Evolutionary conservation across 2,113 vertebrate species (phyloP).

Genomic region (Chaetura pelagica): DNA sequence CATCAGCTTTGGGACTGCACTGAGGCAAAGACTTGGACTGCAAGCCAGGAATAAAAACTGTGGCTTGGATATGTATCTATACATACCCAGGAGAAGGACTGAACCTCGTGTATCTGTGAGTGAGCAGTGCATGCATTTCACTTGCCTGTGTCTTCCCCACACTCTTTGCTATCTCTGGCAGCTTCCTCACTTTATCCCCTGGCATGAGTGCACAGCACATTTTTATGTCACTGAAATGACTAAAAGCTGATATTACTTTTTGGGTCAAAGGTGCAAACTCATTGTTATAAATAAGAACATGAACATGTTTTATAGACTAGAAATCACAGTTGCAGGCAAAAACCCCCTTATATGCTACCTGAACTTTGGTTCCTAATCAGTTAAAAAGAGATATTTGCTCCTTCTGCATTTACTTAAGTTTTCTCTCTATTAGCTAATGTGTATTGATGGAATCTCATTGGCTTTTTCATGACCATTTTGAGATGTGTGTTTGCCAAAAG

Average conservation of each 20-base stretch:
- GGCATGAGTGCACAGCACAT: neutral
- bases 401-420: conserved; percentile 45
- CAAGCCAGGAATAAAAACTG: neutral
- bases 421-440: conserved; percentile 59
- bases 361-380: conserved; percentile 10
- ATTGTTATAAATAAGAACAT: neutral
- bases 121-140: neutral
- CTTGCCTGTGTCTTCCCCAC: neutral
- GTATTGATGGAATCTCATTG: conserved; percentile 55
- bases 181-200: neutral
- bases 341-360: neutral
- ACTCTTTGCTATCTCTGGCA: neutral
- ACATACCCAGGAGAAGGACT: neutral
- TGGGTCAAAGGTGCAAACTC: neutral
- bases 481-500: conserved; percentile 50
- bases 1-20: neutral
- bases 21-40: neutral
- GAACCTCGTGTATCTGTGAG: neutral
- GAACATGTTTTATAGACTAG: conserved; percentile 15
- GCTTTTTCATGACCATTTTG: conserved; percentile 54
- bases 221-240: neutral
- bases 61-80: neutral
- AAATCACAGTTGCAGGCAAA: neutral
- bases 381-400: conserved; percentile 38
- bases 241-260: neutral